Base-by-base conservation (phyloP, 2,113 vertebrate genomes). In the Siniperca chuatsi region DNA sequence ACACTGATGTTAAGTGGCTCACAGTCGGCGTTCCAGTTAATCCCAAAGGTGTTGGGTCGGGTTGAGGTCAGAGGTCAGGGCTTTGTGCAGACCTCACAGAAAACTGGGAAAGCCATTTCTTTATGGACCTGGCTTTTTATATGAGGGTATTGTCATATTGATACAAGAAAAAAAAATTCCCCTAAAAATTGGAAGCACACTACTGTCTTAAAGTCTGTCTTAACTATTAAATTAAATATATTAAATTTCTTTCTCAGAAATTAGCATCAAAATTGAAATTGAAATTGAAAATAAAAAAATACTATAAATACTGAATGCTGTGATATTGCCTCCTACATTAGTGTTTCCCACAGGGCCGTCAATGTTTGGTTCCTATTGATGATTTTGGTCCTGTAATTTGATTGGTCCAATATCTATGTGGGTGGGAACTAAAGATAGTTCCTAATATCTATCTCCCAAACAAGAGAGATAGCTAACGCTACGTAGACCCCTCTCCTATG, bases 1-100 rank as follows among this genome's bases (percentile, higher is more conserved):
- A 75, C 48, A 54, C n/a, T 71, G 70, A 65, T 77, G 61, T 21
- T 64, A 13, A 40, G 72, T 40, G 37, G 70, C 65, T 82, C 23
- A 15, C 18, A 40, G 57, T 75, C 25, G 6, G 46, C 25, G 61
- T 82, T 61, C 54, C 20, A 62, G 37, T 72, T 82, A 48, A 83
- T 68, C 57, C 55, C 18, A 29, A 8, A 50, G 69, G 60, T 76
- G 52, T 12, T 60, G 25, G 65, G 66, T 83, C 16, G 10, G 75
- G 48, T 12, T 18, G 35, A 73, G 52, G 8, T 25, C 50, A 37
- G 48, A 61, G 33, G 57, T 75, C 57, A 67, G 25, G n/a, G 42
- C 8, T 58, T n/a, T 33, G 46, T 64, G 52, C 25, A 65, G 66
- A 35, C 75, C 25, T 37, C 5, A 67, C 35, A 13, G 61, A 35